phyloP scores from a whole-genome alignment of 1,140 invertebrate genomes.

The Bombus affinis region DNA sequence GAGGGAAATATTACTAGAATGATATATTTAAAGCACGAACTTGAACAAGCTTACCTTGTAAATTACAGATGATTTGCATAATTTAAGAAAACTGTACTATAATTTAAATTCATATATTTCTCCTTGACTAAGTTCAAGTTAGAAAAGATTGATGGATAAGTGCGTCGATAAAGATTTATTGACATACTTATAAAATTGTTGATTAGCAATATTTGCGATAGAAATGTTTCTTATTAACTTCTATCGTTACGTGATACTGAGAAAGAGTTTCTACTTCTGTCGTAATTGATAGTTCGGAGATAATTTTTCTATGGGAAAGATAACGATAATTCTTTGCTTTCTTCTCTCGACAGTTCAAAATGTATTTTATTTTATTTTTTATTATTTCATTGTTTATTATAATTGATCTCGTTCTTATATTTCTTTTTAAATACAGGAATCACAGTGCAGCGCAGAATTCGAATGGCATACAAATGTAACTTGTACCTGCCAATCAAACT shows the following conservation, averaged over 20 bases:
- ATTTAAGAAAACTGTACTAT: neutral
- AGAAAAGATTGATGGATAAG: neutral
- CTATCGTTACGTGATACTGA: neutral
- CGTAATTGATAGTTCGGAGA: too few relatives aligned
- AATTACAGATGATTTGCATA: neutral
- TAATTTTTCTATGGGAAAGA: too few relatives aligned
- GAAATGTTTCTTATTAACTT: neutral
- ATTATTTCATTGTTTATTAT: too few relatives aligned
- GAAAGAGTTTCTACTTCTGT: too few relatives aligned
- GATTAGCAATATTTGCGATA: neutral
- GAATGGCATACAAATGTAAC: constrained; percentile 68
- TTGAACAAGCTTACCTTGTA: neutral
- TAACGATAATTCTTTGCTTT: too few relatives aligned
- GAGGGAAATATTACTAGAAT: neutral
- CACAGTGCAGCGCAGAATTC: constrained; percentile 60
- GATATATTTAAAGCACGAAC: neutral
- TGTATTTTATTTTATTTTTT: neutral
- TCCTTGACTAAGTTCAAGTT: neutral
- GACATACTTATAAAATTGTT: neutral
- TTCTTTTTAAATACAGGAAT: constrained; percentile 33
- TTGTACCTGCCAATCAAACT: constrained; percentile 32
- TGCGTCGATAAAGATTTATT: neutral
- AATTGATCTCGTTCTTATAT: neutral
- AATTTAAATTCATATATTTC: neutral
- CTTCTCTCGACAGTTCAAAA: neutral